Conservation (phyloP, 2,113 vertebrate species). For the Podiceps cristatus region DNA sequence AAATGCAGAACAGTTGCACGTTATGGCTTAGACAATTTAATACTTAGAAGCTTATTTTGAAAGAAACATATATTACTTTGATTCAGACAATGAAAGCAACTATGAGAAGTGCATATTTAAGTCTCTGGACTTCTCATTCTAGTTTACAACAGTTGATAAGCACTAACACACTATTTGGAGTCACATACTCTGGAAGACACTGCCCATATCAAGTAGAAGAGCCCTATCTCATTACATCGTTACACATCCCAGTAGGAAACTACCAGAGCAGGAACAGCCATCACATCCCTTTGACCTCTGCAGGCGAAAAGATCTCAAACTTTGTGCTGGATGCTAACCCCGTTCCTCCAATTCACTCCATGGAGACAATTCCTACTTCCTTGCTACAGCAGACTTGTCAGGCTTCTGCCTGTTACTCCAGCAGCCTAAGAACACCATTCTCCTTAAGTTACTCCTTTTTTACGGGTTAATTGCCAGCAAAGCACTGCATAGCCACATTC, state of each 20-base stretch:
- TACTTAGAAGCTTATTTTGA: background rate
- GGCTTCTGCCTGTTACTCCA: background rate
- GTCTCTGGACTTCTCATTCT: background rate
- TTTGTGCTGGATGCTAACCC: background rate
- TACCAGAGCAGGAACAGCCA: background rate
- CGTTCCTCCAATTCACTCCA: background rate
- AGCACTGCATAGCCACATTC: background rate
- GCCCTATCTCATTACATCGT: background rate
- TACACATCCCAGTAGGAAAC: background rate
- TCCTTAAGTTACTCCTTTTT: background rate
- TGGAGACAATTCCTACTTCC: background rate
- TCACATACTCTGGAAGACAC: background rate
- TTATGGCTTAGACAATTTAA: background rate
- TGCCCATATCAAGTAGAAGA: background rate
- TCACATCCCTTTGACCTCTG: background rate
- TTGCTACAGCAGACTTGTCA: background rate
- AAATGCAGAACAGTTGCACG: background rate
- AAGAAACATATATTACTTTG: background rate
- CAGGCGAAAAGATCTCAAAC: background rate
- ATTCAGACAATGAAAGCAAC: background rate
- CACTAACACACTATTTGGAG: background rate
- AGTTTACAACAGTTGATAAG: background rate
- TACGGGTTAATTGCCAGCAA: background rate
- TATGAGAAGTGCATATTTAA: background rate
- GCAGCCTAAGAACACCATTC: background rate